phyloP scores from a whole-genome alignment of 2,797 vertebrate genomes.

The Tadarida brasiliensis region DNA sequence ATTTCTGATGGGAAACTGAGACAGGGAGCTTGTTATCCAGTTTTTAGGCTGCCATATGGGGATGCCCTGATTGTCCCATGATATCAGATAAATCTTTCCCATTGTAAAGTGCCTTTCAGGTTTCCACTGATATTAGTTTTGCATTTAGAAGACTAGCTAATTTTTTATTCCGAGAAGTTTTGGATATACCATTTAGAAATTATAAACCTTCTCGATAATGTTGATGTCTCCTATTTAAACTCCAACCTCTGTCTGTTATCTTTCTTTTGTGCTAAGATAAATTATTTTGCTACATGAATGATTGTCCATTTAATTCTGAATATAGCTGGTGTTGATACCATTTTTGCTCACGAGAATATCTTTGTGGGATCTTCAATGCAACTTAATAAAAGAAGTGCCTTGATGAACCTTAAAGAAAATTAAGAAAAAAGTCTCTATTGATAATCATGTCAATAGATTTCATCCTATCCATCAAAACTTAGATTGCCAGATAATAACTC shows the following conservation, averaged over 20 bases:
- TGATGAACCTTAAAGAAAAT: slow-evolving; percentile 37
- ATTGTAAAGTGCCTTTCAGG: not conserved
- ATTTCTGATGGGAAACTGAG: not conserved
- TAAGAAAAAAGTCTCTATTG: not conserved
- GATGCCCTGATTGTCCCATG: not conserved
- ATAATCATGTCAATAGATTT: not conserved
- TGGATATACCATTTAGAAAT: not conserved
- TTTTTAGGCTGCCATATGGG: not conserved
- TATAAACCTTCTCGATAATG: slow-evolving; percentile 27
- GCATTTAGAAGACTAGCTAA: not conserved
- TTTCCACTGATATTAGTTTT: not conserved
- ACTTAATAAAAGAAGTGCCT: slow-evolving; percentile 49
- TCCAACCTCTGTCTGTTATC: slow-evolving; percentile 31
- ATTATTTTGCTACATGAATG: slow-evolving; percentile 52
- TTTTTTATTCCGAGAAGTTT: slow-evolving; percentile 22
- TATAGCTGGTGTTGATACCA: slow-evolving; percentile 38
- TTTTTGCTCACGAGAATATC: slow-evolving; percentile 63
- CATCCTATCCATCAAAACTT: not conserved
- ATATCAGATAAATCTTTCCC: not conserved
- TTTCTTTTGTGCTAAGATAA: slow-evolving; percentile 50
- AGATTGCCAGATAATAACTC: slow-evolving; percentile 11
- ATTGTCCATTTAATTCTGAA: slow-evolving; percentile 67
- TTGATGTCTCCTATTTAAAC: slow-evolving; percentile 63
- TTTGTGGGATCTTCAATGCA: slow-evolving; percentile 39
- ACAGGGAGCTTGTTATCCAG: not conserved